Conservation (phyloP, 1,140 invertebrate genomes). For the Tachypleus tridentatus region DNA sequence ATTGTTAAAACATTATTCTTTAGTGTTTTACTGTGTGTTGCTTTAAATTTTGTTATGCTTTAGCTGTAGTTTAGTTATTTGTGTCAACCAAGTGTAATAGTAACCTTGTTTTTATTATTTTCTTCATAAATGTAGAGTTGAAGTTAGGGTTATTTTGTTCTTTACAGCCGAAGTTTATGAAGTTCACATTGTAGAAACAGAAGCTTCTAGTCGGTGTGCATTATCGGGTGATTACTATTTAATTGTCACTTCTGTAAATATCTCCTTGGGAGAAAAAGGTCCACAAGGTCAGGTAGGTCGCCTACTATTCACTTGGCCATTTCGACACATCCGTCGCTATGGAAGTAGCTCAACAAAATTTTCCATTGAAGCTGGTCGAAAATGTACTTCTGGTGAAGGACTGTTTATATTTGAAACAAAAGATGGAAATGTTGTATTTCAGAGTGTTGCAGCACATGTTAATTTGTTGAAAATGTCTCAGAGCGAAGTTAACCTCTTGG, state of each 20-base stretch:
- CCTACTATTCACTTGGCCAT: conserved; percentile 69
- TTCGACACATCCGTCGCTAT: conserved; percentile 67
- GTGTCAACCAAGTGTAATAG: too few relatives aligned
- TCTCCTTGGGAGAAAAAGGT: conserved; percentile 54
- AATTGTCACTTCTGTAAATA: conserved; percentile 53
- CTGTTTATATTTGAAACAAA: conserved; percentile 54
- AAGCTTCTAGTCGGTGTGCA: conserved; percentile 58
- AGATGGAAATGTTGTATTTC: conserved; percentile 25
- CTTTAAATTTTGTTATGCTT: too few relatives aligned
- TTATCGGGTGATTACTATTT: conserved; percentile 56
- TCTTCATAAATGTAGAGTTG: too few relatives aligned
- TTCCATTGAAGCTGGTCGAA: conserved; percentile 78
- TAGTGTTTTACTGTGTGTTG: too few relatives aligned
- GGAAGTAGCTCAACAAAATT: conserved; percentile 68
- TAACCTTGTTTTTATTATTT: too few relatives aligned
- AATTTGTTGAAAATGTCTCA: conserved; percentile 17
- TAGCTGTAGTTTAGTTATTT: too few relatives aligned
- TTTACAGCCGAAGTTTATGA: conserved; percentile 40
- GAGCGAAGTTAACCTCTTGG: conserved; percentile 1
- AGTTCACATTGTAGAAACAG: conserved; percentile 60
- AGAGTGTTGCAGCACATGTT: conserved; percentile 21
- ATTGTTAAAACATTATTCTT: too few relatives aligned
- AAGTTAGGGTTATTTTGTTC: not conserved
- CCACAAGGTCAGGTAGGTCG: conserved; percentile 19
- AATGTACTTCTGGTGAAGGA: conserved; percentile 73